Conservation (phyloP, 2,797 vertebrate species). For the Decapterus maruadsi region DNA sequence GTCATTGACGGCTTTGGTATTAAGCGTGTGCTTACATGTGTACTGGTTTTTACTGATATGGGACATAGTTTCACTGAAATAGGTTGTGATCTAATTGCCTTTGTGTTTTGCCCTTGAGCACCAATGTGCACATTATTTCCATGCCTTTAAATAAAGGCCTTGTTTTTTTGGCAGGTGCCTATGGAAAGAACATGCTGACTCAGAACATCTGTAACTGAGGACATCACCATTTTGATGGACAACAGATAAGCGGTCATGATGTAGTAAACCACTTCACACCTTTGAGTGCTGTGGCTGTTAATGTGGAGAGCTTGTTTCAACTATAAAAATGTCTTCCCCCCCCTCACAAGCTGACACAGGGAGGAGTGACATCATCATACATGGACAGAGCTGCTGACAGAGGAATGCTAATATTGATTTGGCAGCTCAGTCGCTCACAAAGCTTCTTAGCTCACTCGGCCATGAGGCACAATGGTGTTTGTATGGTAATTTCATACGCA, state of each 20-base stretch:
- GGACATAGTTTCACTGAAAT: slow-evolving; percentile 45
- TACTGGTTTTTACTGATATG: slow-evolving; percentile 22
- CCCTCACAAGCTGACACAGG: slow-evolving; percentile 40
- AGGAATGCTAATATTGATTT: slow-evolving; percentile 82
- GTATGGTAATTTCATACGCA: slow-evolving; percentile 79
- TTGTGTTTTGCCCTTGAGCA: slow-evolving; percentile 46
- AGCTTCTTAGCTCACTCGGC: slow-evolving; percentile 78
- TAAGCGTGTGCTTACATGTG: slow-evolving; percentile 28
- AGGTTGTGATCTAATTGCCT: slow-evolving; percentile 37
- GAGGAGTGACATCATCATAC: slow-evolving; percentile 78
- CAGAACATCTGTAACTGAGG: slow-evolving; percentile 6
- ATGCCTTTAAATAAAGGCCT: slow-evolving; percentile 32
- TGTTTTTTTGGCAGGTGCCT: slow-evolving; percentile 45
- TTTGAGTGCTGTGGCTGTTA: not conserved
- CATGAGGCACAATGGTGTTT: slow-evolving; percentile 76
- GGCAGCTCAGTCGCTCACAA: slow-evolving; percentile 68
- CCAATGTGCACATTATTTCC: slow-evolving; percentile 46
- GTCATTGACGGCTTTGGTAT: slow-evolving; percentile 35
- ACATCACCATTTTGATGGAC: not conserved
- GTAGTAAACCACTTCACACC: slow-evolving; percentile 16
- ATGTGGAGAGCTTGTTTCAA: not conserved
- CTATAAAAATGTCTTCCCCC: slow-evolving; percentile 35
- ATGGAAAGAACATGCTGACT: slow-evolving; percentile 58
- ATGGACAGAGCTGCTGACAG: slow-evolving; percentile 69
- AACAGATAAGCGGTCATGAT: not conserved